Percentiles rank a stretch among this genome's conserved stretches.
These are phyloP conservation scores for Lerema accius DNA, from an alignment of 1,140 invertebrate species.

Conservation along the genomic window DNA sequence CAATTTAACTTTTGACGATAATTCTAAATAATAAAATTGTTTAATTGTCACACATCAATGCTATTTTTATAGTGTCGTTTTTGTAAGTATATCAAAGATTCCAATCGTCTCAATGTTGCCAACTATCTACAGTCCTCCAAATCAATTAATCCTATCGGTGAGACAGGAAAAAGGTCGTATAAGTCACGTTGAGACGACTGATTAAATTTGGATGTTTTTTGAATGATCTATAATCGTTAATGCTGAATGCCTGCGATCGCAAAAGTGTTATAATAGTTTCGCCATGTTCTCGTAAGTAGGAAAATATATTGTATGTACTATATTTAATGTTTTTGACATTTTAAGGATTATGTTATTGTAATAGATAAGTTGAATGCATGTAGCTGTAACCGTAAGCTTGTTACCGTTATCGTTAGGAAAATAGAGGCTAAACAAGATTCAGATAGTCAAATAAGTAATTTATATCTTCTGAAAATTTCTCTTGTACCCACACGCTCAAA, in stretches of 20 bases:
- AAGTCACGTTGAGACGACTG: neutral
- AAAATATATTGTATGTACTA: conserved; percentile 2
- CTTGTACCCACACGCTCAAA: too few relatives aligned
- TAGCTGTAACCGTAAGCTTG: conserved; percentile 3
- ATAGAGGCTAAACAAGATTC: conserved; percentile 3
- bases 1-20: too few relatives aligned
- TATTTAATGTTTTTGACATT: conserved; percentile 9
- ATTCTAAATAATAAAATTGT: neutral
- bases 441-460: too few relatives aligned
- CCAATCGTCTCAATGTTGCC: conserved; percentile 20
- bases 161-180: too few relatives aligned
- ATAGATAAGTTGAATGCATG: conserved; percentile 5
- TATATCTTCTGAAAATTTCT: neutral
- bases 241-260: neutral
- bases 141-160: neutral
- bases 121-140: conserved; percentile 14
- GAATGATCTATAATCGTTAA: neutral
- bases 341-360: conserved; percentile 13
- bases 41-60: neutral
- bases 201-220: neutral
- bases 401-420: conserved; percentile 12
- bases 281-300: conserved; percentile 2
- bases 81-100: conserved; percentile 5
- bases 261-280: neutral
- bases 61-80: neutral